phyloP scores from a whole-genome alignment of 2,888 invertebrate genomes.

The Epirrita christyi region DNA sequence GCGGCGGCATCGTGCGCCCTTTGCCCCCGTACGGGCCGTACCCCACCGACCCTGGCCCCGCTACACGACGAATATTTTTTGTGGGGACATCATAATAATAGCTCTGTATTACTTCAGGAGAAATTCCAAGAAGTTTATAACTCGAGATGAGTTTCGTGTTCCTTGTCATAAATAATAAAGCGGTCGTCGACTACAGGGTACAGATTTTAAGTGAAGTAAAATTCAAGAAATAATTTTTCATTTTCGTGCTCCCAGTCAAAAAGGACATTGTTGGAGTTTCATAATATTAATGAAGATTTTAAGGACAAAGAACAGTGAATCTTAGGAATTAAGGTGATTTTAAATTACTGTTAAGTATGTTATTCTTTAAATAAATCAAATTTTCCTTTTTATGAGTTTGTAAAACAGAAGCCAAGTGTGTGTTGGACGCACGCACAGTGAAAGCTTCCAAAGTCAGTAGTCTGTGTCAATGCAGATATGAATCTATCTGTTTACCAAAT shows the following conservation, averaged over 20 bases:
- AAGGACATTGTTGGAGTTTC: conserved; percentile 68
- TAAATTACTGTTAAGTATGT: neutral
- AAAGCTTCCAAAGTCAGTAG: too few species aligned
- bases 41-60: conserved; percentile 62
- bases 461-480: too few species aligned
- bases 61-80: conserved; percentile 76
- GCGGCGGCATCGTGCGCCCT: conserved; percentile 30
- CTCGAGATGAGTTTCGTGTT: conserved; percentile 85
- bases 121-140: conserved; percentile 85
- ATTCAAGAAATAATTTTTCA: conserved; percentile 77
- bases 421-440: too few species aligned
- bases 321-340: conserved; percentile 16
- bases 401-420: too few species aligned
- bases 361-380: too few species aligned
- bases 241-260: conserved; percentile 64
- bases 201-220: conserved; percentile 83
- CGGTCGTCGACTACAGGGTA: conserved; percentile 82
- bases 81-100: conserved; percentile 85
- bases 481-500: too few species aligned
- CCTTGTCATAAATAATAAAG: conserved; percentile 85
- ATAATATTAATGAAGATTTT: conserved; percentile 69
- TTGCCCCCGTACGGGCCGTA: conserved; percentile 49
- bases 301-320: conserved; percentile 55
- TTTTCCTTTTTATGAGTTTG: too few species aligned
- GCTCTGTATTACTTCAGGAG: conserved; percentile 85